Evolutionary conservation across 2,888 invertebrate species (phyloP).

Genomic region (Bombylius discolor): DNA sequence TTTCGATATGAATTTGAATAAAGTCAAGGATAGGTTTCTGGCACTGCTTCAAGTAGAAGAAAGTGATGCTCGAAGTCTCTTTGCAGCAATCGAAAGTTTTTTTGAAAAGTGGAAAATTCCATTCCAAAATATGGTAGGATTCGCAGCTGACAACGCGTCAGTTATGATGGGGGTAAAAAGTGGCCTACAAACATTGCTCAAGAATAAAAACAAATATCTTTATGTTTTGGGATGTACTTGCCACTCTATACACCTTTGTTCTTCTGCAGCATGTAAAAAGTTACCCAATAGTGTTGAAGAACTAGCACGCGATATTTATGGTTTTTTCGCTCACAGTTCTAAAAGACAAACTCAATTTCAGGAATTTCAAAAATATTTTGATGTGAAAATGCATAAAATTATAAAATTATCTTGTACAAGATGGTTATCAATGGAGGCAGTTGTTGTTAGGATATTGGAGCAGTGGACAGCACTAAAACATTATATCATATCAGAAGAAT

Average conservation of each 20-base stretch:
- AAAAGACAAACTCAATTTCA: conserved; percentile 18
- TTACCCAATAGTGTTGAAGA: conserved; percentile 18
- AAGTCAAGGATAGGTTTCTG: too few species aligned
- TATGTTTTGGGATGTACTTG: too few species aligned
- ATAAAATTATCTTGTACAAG: conserved; percentile 20
- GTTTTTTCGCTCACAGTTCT: conserved; percentile 20
- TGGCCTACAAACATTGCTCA: too few species aligned
- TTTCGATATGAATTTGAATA: too few species aligned
- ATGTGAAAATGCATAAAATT: conserved; percentile 20
- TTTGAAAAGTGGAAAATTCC: too few species aligned
- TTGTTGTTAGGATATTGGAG: conserved; percentile 10
- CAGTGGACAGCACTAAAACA: conserved; percentile 8
- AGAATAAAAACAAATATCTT: too few species aligned
- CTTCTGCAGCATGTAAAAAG: conserved; percentile 19
- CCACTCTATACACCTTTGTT: conserved; percentile 19
- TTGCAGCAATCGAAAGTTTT: too few species aligned
- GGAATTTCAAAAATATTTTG: conserved; percentile 20
- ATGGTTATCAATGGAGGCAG: conserved; percentile 21
- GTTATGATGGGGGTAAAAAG: too few species aligned
- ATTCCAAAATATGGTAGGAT: too few species aligned
- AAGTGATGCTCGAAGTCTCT: too few species aligned
- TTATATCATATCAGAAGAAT: conserved; percentile 6
- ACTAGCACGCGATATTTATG: conserved; percentile 18
- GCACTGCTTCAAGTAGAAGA: too few species aligned
- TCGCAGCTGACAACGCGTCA: too few species aligned